Conservation (phyloP, 2,797 vertebrate genomes). For the Chaetophractus vellerosus region DNA sequence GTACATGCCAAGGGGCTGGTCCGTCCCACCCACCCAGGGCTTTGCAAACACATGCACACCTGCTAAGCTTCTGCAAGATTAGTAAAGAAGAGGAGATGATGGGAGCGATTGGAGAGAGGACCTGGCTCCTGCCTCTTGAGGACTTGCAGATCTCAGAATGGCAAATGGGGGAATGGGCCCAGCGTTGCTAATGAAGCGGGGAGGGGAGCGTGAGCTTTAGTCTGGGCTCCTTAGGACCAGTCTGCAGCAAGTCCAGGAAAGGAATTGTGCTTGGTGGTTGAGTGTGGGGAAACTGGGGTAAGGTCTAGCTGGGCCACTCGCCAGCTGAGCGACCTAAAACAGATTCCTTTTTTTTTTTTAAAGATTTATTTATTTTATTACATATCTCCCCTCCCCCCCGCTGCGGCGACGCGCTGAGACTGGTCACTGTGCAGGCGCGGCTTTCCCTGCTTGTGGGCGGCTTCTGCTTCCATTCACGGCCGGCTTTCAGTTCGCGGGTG, state of each 20-base stretch:
- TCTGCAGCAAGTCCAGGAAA: not conserved
- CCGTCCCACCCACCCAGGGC: not conserved
- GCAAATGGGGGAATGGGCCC: too few species aligned
- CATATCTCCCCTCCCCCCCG: too few species aligned
- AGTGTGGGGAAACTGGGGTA: accelerated
- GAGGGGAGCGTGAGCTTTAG: accelerated
- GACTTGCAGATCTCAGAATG: not conserved
- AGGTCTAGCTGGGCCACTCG: not conserved
- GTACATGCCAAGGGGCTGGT: slow-evolving; percentile 87
- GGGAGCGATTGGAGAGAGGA: accelerated
- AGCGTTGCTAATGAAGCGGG: too few species aligned
- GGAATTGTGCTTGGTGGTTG: accelerated
- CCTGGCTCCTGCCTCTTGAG: not conserved
- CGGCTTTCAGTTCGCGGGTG: too few species aligned
- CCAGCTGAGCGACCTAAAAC: too few species aligned
- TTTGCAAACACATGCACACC: not conserved
- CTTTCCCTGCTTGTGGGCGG: too few species aligned
- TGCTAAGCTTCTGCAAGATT: accelerated
- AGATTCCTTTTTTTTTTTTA: too few species aligned
- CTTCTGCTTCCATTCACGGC: too few species aligned
- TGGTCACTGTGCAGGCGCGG: too few species aligned
- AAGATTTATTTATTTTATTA: too few species aligned
- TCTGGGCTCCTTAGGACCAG: accelerated
- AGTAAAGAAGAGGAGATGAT: accelerated
- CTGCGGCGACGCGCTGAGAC: too few species aligned